Evolutionary conservation across 2,113 vertebrate genomes (phyloP), one percentile per base, ranked within the genome.

Genomic region (Hylia prasina): DNA sequence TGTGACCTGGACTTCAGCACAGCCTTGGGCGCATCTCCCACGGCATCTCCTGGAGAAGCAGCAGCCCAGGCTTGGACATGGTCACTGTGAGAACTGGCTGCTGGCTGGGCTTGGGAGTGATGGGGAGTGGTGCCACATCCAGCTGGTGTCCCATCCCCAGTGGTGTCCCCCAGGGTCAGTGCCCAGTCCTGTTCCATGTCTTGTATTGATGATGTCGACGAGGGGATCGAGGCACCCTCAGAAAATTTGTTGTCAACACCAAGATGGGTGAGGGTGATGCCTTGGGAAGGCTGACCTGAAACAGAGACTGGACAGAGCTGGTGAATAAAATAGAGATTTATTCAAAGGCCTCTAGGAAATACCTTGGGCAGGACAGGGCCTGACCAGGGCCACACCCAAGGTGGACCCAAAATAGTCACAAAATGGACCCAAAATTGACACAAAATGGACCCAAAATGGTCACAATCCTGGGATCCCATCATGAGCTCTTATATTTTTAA

Each of bases 191-290:
- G 9, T 19, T 42, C 13, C 1, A 8, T 15, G 33, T 9, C n/a
- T 10, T 11, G 18, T 22, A 8, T 3, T 15, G 61, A 3, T 68
- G 45, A 8, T 45, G 13, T 22, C 53, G 69, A 0, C 0, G 0
- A 79, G 31, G 25, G 31, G 17, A 35, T 37, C 0, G 8, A 22
- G 48, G 13, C 5, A 24, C 27, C 10, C 50, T 33, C 51, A 19
- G 58, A 33, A 27, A 56, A 64, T 44, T 22, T 8, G 12, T 2
- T 1, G 40, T 14, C 0, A 1, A 8, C 42, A 25, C 61, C 11
- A 8, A 1, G 16, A 6, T 66, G 45, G 23, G 24, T 39, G 60
- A 11, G 40, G 3, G 5, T 17, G 44, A 37, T 37, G n/a, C 23
- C 15, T 25, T 25, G 57, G 57, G 7, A 16, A 37, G 56, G 57